phyloP scores from a whole-genome alignment of 2,888 invertebrate species.

The Strigamia transsilvanica region DNA sequence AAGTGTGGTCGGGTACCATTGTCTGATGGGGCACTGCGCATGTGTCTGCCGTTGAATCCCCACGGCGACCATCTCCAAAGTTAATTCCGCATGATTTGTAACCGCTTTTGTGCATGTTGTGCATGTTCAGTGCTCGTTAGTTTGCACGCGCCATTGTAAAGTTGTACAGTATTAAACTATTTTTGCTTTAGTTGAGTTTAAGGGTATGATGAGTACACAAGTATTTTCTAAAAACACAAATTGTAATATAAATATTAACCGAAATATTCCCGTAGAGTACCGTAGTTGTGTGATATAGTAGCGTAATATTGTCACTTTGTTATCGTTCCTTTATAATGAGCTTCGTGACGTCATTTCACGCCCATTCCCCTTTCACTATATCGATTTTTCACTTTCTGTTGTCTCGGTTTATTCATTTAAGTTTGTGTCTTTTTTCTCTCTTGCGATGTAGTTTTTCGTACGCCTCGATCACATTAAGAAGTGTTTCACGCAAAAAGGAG shows the following conservation, averaged over 20 bases:
- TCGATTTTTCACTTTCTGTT: neutral
- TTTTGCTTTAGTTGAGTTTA: neutral
- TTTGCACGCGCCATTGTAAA: conserved; percentile 5
- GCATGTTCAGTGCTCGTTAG: conserved; percentile 16
- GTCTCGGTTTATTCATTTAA: neutral
- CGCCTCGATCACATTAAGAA: conserved; percentile 98
- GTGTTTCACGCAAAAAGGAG: conserved; percentile 99
- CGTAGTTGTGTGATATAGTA: conserved; percentile 23
- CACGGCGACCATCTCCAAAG: conserved; percentile 69
- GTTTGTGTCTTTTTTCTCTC: conserved; percentile 45
- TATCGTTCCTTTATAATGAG: neutral
- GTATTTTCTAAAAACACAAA: neutral
- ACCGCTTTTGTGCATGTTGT: conserved; percentile 40
- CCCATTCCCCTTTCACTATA: conserved; percentile 1
- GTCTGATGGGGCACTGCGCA: conserved; percentile 46
- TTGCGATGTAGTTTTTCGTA: conserved; percentile 91
- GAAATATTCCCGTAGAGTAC: neutral
- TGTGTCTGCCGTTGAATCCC: conserved; percentile 50
- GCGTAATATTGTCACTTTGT: neutral
- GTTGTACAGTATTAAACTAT: neutral
- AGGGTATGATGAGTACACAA: neutral
- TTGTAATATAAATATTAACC: neutral
- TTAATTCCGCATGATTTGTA: conserved; percentile 64
- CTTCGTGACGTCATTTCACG: conserved; percentile 40
- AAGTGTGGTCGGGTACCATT: conserved; percentile 12